phyloP scores from a whole-genome alignment of 2,888 invertebrate species.

The Drosophila nr. fundita region DNA sequence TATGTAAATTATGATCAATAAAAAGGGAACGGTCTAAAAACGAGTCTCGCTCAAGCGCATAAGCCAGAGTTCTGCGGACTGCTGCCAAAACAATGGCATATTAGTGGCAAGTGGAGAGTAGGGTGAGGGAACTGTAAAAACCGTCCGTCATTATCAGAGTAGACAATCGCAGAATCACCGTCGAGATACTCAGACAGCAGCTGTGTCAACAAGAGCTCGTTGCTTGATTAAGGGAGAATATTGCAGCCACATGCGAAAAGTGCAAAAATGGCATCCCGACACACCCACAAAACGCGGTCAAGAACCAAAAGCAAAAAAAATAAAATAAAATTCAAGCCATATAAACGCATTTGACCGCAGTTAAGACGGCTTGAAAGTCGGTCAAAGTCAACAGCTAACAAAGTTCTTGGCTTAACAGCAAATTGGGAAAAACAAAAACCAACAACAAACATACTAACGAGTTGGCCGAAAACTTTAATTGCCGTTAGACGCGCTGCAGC shows the following conservation, averaged over 20 bases:
- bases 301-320: background rate
- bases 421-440: slow-evolving; percentile 19
- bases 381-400: slow-evolving; percentile 75
- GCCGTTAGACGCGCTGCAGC: slow-evolving; percentile 60
- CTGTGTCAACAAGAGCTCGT: slow-evolving; percentile 14
- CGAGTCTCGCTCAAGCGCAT: slow-evolving; percentile 8
- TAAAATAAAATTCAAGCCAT: background rate
- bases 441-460: slow-evolving; percentile 28
- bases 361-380: slow-evolving; percentile 52
- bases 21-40: slow-evolving; percentile 10
- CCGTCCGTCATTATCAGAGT: slow-evolving; percentile 35
- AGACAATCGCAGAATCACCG: slow-evolving; percentile 1
- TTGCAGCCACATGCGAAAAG: background rate
- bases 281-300: background rate
- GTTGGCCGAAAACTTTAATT: slow-evolving; percentile 54
- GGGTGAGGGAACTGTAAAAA: slow-evolving; percentile 4
- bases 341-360: slow-evolving; percentile 37
- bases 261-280: background rate
- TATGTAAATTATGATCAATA: slow-evolving; percentile 21
- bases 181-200: slow-evolving; percentile 1
- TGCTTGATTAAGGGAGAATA: background rate
- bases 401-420: slow-evolving; percentile 60
- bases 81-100: slow-evolving; percentile 23
- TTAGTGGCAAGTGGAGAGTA: background rate
- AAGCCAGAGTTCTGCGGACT: slow-evolving; percentile 25